A percentile compares a stretch with the other conserved stretches of the same genome.
Evolutionary conservation across 2,113 vertebrate genomes (phyloP).

Genomic region (Noctilio leporinus): DNA sequence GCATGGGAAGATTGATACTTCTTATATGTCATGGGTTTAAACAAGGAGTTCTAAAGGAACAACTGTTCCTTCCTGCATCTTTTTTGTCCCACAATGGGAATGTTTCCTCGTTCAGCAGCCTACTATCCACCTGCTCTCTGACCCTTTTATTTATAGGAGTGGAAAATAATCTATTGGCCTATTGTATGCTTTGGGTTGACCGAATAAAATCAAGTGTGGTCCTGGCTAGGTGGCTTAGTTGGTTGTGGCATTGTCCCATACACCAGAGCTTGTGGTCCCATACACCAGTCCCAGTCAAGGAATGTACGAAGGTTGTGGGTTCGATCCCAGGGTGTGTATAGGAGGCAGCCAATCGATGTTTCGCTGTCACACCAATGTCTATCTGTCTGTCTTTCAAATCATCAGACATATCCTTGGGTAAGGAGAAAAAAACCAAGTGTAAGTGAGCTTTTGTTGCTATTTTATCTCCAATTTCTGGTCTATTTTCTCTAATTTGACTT

Average conservation of each 20-base stretch:
- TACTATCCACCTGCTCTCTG: not conserved
- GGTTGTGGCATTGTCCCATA: too few relatives aligned
- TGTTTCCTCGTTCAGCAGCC: not conserved
- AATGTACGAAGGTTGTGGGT: too few relatives aligned
- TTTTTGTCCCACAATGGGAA: not conserved
- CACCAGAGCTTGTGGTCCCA: too few relatives aligned
- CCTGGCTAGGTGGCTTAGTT: too few relatives aligned
- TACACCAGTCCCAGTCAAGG: too few relatives aligned
- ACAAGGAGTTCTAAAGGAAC: not conserved
- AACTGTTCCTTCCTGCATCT: not conserved
- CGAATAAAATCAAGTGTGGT: not conserved
- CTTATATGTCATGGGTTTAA: not conserved
- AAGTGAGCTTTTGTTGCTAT: not conserved
- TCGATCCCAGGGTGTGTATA: too few relatives aligned
- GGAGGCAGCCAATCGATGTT: too few relatives aligned
- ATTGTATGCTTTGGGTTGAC: not conserved
- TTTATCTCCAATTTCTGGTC: not conserved
- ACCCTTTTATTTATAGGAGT: not conserved
- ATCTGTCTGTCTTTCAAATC: too few relatives aligned
- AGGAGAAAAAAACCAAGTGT: not conserved
- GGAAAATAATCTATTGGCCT: not conserved
- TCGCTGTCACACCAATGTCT: too few relatives aligned
- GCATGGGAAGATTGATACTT: not conserved
- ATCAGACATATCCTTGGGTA: too few relatives aligned
- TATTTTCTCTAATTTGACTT: slow-evolving; percentile 1